These are phyloP conservation scores for Gracilinanus agilis DNA, from an alignment of 2,113 vertebrate genomes.

Conservation along the genomic window DNA sequence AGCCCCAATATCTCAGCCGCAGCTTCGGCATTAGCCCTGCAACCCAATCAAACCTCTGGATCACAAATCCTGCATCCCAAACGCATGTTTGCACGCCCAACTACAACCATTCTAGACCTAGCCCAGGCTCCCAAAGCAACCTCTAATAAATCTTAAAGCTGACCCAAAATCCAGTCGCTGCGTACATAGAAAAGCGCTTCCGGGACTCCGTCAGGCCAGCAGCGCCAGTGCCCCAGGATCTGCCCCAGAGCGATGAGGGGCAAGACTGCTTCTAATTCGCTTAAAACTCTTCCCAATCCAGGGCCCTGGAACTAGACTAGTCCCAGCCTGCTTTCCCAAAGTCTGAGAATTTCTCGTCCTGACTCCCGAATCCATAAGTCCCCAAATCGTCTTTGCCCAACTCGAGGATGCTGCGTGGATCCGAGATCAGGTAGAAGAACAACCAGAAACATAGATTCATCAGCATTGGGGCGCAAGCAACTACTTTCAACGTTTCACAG, in stretches of 20 bases:
- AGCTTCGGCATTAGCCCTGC: neutral
- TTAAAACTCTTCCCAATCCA: neutral
- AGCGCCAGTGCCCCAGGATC: neutral
- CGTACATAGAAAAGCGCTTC: neutral
- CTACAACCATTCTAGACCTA: neutral
- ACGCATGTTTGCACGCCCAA: neutral
- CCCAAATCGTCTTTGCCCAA: constrained; percentile 11
- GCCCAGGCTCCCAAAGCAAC: neutral
- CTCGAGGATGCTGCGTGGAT: neutral
- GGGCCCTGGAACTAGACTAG: neutral
- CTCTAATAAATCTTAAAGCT: neutral
- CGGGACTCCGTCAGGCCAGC: neutral
- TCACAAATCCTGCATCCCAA: neutral
- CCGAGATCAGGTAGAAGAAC: neutral
- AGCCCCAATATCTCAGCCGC: neutral
- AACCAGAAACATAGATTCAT: constrained; percentile 9
- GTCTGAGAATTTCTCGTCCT: constrained; percentile 28
- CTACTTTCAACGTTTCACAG: constrained; percentile 29
- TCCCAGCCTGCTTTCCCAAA: neutral
- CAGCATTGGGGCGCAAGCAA: neutral
- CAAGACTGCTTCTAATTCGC: neutral
- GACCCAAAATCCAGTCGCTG: neutral
- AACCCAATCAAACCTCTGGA: neutral
- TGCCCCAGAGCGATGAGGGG: neutral
- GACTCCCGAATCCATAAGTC: neutral